Percentiles rank a stretch among this genome's conserved stretches.
Evolutionary conservation across 1,140 invertebrate species (phyloP).

Genomic region (Ostrea edulis): DNA sequence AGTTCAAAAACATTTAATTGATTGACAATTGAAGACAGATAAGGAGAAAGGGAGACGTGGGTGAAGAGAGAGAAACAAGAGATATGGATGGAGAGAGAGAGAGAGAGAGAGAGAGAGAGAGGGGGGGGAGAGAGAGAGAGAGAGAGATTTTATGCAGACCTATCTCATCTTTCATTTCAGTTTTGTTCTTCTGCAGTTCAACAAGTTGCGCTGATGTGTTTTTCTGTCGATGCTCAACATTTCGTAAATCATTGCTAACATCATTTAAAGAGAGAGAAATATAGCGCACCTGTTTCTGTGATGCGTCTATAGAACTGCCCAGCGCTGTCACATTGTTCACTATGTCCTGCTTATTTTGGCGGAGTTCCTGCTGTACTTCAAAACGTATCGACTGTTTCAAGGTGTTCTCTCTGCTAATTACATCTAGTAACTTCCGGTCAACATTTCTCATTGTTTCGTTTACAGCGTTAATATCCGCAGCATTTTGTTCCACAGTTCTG

Average conservation of each 20-base stretch:
- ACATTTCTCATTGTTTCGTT: neutral
- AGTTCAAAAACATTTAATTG: neutral
- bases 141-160: neutral
- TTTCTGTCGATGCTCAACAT: neutral
- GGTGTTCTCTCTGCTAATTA: neutral
- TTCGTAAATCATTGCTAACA: neutral
- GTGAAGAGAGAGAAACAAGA: neutral
- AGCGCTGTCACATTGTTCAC: neutral
- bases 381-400: neutral
- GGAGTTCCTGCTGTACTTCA: neutral
- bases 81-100: neutral
- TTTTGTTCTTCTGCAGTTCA: neutral
- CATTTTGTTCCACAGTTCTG: neutral
- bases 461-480: neutral
- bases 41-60: neutral
- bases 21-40: neutral
- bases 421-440: neutral
- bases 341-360: neutral
- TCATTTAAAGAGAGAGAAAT: conserved; percentile 3
- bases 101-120: neutral
- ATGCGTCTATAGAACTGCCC: neutral
- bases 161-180: neutral
- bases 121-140: neutral
- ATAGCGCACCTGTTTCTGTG: neutral
- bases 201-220: neutral